These are phyloP conservation scores for Psittacula cyanocephala DNA, from an alignment of 2,113 vertebrate genomes.

Conservation along the genomic window DNA sequence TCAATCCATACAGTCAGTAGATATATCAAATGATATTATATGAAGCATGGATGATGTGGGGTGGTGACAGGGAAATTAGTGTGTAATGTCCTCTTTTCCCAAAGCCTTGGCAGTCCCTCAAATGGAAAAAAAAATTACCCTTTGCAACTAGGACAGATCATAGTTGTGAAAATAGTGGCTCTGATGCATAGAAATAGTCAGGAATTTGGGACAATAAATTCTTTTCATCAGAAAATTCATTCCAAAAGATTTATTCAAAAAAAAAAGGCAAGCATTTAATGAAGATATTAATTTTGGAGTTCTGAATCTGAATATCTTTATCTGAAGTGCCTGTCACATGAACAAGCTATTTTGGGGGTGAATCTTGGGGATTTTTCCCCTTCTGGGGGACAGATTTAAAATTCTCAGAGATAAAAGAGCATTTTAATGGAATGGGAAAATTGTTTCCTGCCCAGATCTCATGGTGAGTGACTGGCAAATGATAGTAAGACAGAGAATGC, in stretches of 20 bases:
- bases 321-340: background rate
- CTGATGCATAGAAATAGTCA: background rate
- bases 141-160: background rate
- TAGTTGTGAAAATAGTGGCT: background rate
- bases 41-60: background rate
- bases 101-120: background rate
- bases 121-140: background rate
- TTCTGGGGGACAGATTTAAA: background rate
- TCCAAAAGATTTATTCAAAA: background rate
- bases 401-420: background rate
- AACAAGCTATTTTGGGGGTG: background rate
- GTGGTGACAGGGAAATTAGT: background rate
- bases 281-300: background rate
- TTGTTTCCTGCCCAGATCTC: background rate
- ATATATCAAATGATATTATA: background rate
- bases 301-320: background rate
- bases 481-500: background rate
- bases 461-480: constrained; percentile 31
- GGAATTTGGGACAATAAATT: background rate
- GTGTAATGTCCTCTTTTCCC: background rate
- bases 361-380: fast-evolving
- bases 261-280: background rate
- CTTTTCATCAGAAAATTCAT: background rate
- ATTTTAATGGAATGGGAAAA: constrained; percentile 25
- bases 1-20: background rate